Evolutionary conservation across 2,797 vertebrate species (phyloP).

Genomic region (Alosa sapidissima): DNA sequence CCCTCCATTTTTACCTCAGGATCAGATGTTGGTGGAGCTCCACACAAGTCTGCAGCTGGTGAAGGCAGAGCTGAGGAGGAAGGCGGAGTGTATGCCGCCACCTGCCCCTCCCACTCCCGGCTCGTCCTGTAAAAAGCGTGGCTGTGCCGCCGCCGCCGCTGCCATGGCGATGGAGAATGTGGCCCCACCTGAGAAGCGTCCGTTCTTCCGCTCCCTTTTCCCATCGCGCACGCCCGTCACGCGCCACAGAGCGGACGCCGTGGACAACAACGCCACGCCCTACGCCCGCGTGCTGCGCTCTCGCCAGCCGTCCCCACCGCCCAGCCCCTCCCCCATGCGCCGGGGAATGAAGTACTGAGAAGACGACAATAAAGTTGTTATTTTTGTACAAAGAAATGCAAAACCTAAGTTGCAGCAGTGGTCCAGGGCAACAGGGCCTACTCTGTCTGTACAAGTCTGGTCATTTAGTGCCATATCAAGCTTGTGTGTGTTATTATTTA

Average conservation of each 20-base stretch:
- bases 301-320: constrained; percentile 65
- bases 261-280: constrained; percentile 64
- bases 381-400: not conserved
- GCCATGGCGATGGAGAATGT: constrained; percentile 76
- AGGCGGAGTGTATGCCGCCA: constrained; percentile 79
- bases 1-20: constrained; percentile 65
- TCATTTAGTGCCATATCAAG: not conserved
- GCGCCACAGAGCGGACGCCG: constrained; percentile 42
- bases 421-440: not conserved
- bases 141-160: constrained; percentile 58
- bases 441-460: not conserved
- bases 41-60: constrained; percentile 90
- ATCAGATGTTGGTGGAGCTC: constrained; percentile 91
- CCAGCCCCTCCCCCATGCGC: constrained; percentile 49
- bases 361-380: not conserved
- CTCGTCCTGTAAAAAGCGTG: constrained; percentile 79
- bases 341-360: constrained; percentile 63
- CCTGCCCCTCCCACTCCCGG: constrained; percentile 40
- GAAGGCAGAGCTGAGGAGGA: constrained; percentile 88
- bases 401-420: not conserved
- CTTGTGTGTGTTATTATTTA: not conserved
- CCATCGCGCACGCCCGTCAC: constrained; percentile 51
- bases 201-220: constrained; percentile 68
- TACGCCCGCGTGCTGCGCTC: constrained; percentile 76
- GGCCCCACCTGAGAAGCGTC: constrained; percentile 82